Evolutionary conservation across 1,140 invertebrate species (phyloP).

Genomic region (Linepithema humile): DNA sequence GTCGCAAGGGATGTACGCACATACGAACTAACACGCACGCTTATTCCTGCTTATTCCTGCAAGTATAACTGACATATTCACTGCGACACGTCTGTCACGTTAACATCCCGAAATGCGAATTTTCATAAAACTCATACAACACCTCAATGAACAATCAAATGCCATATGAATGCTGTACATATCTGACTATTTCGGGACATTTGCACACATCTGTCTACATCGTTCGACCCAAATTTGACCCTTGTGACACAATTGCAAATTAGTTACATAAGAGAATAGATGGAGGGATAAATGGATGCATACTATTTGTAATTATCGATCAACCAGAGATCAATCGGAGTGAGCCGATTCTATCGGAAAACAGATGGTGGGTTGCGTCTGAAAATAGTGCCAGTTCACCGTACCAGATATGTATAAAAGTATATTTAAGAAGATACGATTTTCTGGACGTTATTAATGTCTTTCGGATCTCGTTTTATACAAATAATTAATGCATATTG

Average conservation of each 20-base stretch:
- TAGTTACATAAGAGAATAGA: not conserved
- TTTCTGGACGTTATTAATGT: not conserved
- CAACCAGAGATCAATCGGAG: not conserved
- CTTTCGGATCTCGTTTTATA: not conserved
- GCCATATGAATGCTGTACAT: slow-evolving; percentile 10
- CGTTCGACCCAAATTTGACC: slow-evolving; percentile 16
- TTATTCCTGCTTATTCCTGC: slow-evolving; percentile 38
- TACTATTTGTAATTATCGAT: not conserved
- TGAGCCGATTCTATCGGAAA: slow-evolving; percentile 21
- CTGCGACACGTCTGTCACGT: too few species aligned
- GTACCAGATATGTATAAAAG: slow-evolving; percentile 11
- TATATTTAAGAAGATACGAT: slow-evolving; percentile 14
- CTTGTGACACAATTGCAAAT: slow-evolving; percentile 31
- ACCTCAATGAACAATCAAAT: too few species aligned
- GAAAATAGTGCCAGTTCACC: slow-evolving; percentile 45
- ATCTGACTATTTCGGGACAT: slow-evolving; percentile 49
- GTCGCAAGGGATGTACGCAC: slow-evolving; percentile 46
- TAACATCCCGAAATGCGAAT: too few species aligned
- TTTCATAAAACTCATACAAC: too few species aligned
- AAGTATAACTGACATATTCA: slow-evolving; percentile 56
- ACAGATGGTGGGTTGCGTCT: slow-evolving; percentile 22
- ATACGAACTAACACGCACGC: not conserved
- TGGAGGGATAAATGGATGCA: not conserved
- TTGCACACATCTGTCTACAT: slow-evolving; percentile 37
- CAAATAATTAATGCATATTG: slow-evolving; percentile 21